Evolutionary conservation across 2,888 invertebrate genomes (phyloP), one percentile per base, ranked within the genome.

Genomic region (Danaus chrysippus): DNA sequence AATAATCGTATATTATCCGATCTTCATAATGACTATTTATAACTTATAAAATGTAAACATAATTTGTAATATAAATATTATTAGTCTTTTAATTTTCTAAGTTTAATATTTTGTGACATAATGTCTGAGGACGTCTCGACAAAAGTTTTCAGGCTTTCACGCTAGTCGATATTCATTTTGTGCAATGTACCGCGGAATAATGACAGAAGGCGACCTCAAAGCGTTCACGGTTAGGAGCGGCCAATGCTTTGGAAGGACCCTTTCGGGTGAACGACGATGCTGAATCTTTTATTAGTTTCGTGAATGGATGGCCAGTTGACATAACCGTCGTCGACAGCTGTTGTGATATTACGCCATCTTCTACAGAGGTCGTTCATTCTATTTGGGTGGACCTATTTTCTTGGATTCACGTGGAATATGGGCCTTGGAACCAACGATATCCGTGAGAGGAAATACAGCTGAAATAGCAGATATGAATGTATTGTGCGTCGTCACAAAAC

Each of bases 221-320:
- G 76, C 75, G 72, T 75, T 74, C 73, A 71, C 74, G 74, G 73
- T 70, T 71, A 68, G 71, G 70, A 81, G 81, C 79, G 79, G 79
- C 75, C 78, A 79, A 82, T 78, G 81, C 77, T 77, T 77, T 74
- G 76, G 77, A 80, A 84, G 78, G 73, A 82, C 86, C 88, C 84
- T 83, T 82, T 81, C 76, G 79, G 77, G 71, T 77, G 81, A 86
- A 86, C 86, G 87, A 83, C 84, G 84, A 83, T 84, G 85, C 86
- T 90, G 90, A 89, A 88, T 90, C 87, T 90, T 89, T 89, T 91
- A 91, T 90, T 89, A 87, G 87, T 86, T 87, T 82, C 75, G 86
- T 84, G 85, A 88, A 88, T 87, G 86, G 84, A 84, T 82, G 86
- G 81, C 83, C 84, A 85, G 87, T 86, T 87, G 88, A 86, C 86